Evolutionary conservation across 2,113 vertebrate species (phyloP).

Genomic region (Sigmodon hispidus): DNA sequence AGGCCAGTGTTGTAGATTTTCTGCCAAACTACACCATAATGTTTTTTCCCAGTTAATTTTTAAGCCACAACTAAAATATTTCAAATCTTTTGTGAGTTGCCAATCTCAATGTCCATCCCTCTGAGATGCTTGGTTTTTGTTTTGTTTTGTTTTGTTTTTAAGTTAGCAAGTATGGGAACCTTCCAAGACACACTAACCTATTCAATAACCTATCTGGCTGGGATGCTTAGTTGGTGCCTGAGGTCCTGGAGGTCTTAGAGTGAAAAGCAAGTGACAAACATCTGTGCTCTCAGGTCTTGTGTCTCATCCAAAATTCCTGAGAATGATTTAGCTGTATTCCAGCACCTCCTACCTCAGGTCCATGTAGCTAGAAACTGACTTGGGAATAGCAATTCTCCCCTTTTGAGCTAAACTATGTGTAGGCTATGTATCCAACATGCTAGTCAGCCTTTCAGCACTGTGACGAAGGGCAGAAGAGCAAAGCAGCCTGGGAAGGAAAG

Average conservation of each 20-base stretch:
- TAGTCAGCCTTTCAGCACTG: background rate
- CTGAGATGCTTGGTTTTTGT: background rate
- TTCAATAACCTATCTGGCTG: background rate
- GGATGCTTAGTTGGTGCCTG: background rate
- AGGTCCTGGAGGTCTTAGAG: background rate
- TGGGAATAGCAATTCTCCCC: background rate
- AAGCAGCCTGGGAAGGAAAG: background rate
- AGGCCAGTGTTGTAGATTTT: background rate
- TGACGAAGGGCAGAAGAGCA: background rate
- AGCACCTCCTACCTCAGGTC: background rate
- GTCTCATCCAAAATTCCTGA: background rate
- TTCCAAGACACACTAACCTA: background rate
- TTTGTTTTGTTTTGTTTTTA: background rate
- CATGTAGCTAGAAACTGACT: background rate
- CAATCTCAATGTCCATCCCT: background rate
- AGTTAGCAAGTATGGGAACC: conserved; percentile 8
- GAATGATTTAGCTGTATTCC: background rate
- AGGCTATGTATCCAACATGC: background rate
- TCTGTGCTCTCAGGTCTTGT: background rate
- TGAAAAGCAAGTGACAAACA: background rate
- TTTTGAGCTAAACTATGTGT: background rate
- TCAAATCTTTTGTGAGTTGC: background rate
- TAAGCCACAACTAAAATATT: conserved; percentile 11
- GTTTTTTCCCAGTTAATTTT: background rate
- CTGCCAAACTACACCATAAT: background rate